Evolutionary conservation across 2,888 invertebrate genomes (phyloP).

Genomic region (Archaeoteleia sp.): DNA sequence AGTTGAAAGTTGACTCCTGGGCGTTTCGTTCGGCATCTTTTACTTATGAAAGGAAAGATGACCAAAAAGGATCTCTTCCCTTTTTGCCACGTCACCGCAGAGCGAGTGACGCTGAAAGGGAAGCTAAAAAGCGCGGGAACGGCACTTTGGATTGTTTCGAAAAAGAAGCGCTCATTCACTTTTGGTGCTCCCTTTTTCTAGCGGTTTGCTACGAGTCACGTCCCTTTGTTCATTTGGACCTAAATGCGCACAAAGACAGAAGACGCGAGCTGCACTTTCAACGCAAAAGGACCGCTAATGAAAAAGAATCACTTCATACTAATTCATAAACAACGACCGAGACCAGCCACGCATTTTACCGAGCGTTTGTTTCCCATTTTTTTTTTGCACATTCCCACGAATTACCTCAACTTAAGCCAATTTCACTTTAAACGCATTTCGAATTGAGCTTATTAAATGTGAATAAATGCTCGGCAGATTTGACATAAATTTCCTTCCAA

Average conservation of each 20-base stretch:
- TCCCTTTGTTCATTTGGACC: slow-evolving; percentile 29
- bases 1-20: slow-evolving; percentile 45
- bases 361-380: too few relatives aligned
- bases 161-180: slow-evolving; percentile 44
- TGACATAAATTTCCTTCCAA: slow-evolving; percentile 27
- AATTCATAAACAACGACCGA: too few relatives aligned
- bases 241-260: slow-evolving; percentile 20
- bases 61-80: slow-evolving; percentile 35
- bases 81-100: slow-evolving; percentile 34
- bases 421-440: slow-evolving; percentile 26
- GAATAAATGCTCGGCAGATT: slow-evolving; percentile 29
- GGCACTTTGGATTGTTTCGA: slow-evolving; percentile 36
- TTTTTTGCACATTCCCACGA: too few relatives aligned
- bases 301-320: too few relatives aligned
- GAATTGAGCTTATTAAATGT: slow-evolving; percentile 6
- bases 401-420: too few relatives aligned
- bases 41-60: slow-evolving; percentile 39
- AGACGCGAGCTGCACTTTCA: neutral
- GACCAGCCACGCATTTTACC: too few relatives aligned
- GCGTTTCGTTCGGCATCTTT: slow-evolving; percentile 41
- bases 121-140: slow-evolving; percentile 34
- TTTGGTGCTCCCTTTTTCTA: slow-evolving; percentile 30
- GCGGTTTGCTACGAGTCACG: slow-evolving; percentile 22
- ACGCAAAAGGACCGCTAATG: neutral
- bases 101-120: slow-evolving; percentile 25